Conservation (phyloP, 1,140 invertebrate genomes). For the Penaeus indicus region DNA sequence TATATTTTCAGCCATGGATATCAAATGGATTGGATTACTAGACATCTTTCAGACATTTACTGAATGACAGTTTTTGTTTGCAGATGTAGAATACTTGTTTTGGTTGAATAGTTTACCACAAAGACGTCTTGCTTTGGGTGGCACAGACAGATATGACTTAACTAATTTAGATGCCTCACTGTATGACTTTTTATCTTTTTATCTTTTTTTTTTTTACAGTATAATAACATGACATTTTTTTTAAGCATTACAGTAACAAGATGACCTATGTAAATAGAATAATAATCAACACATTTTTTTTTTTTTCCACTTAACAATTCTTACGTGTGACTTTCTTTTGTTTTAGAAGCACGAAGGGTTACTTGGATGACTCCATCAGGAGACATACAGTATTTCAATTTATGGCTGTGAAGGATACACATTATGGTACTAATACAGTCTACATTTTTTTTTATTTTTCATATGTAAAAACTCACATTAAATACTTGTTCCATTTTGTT, state of each 20-base stretch:
- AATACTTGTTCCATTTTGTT: not conserved
- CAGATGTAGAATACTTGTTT: too few species aligned
- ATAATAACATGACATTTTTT: not conserved
- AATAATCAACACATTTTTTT: not conserved
- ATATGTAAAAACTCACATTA: not conserved
- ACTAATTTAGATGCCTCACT: too few species aligned
- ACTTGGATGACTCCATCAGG: constrained; percentile 44
- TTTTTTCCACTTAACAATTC: not conserved
- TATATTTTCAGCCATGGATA: too few species aligned
- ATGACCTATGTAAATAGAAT: constrained; percentile 17
- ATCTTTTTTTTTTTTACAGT: too few species aligned
- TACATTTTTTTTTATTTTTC: not conserved
- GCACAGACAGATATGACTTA: too few species aligned
- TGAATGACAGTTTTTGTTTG: too few species aligned
- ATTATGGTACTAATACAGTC: constrained; percentile 39
- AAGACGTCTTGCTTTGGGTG: too few species aligned
- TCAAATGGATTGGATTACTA: too few species aligned
- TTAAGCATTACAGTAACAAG: constrained; percentile 7
- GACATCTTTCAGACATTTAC: too few species aligned
- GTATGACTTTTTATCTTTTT: too few species aligned
- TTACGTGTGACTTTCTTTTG: constrained; percentile 24
- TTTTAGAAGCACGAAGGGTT: constrained; percentile 46
- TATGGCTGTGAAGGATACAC: constrained; percentile 41
- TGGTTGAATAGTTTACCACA: too few species aligned
- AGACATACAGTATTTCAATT: constrained; percentile 34